Evolutionary conservation across 2,797 vertebrate genomes (phyloP).

Genomic region (Mastacembelus armatus): DNA sequence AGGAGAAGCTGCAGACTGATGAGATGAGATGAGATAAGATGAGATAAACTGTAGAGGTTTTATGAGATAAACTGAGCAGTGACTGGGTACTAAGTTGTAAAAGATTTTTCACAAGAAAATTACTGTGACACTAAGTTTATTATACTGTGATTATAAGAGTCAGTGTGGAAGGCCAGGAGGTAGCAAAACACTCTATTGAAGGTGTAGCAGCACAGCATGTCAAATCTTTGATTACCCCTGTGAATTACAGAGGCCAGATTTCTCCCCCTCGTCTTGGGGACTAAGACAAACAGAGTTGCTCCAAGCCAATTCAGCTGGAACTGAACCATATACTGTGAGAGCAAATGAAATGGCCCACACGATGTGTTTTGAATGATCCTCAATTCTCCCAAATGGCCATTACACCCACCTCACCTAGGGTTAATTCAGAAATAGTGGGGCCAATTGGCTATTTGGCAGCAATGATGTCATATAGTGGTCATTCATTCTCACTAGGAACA

Average conservation of each 20-base stretch:
- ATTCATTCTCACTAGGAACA: conserved; percentile 53
- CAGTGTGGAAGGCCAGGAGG: conserved; percentile 32
- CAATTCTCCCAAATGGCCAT: conserved; percentile 65
- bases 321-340: conserved; percentile 66
- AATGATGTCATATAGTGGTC: conserved; percentile 57
- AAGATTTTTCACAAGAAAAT: conserved; percentile 59
- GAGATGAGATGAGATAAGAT: too few species aligned
- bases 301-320: conserved; percentile 68
- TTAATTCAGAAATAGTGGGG: conserved; percentile 66
- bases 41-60: too few species aligned
- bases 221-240: conserved; percentile 72
- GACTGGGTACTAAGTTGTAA: conserved; percentile 49
- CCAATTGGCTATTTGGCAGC: conserved; percentile 72
- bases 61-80: too few species aligned
- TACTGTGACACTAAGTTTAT: conserved; percentile 66
- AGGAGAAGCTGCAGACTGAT: conserved; percentile 42
- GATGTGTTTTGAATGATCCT: conserved; percentile 74
- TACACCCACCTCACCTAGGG: conserved; percentile 68
- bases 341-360: conserved; percentile 67
- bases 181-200: conserved; percentile 46
- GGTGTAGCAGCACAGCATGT: conserved; percentile 65
- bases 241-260: conserved; percentile 62
- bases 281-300: conserved; percentile 67
- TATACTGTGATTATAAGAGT: conserved; percentile 45
- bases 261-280: conserved; percentile 52